Conservation (phyloP, 2,113 vertebrate species). For the Amia ocellicauda region DNA sequence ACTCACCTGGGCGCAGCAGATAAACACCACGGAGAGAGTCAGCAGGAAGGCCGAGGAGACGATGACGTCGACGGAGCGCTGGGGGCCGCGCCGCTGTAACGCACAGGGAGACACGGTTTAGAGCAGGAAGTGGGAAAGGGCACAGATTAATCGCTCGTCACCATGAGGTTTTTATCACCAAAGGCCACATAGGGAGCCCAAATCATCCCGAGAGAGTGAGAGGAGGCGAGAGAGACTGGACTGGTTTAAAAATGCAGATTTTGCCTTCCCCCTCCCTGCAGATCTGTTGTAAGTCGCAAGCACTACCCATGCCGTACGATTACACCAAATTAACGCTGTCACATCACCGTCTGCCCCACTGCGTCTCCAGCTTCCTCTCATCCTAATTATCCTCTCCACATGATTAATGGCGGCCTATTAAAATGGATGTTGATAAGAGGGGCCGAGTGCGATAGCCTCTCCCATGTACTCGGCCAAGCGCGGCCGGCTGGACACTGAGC, state of each 20-base stretch:
- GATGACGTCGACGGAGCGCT: constrained; percentile 95
- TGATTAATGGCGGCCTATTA: neutral
- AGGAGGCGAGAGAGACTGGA: too few relatives aligned
- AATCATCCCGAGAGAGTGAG: too few relatives aligned
- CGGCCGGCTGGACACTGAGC: too few relatives aligned
- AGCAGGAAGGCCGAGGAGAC: constrained; percentile 95
- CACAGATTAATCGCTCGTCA: too few relatives aligned
- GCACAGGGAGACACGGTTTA: neutral
- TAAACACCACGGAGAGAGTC: constrained; percentile 93
- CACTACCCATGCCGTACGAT: neutral
- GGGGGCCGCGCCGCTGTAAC: constrained; percentile 89
- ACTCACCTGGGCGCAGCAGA: constrained; percentile 97
- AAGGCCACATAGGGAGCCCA: too few relatives aligned
- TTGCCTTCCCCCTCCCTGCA: neutral
- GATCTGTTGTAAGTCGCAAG: neutral
- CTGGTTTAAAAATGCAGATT: too few relatives aligned
- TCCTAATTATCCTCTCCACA: neutral
- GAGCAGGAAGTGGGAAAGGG: too few relatives aligned
- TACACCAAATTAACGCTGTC: neutral
- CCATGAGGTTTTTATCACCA: too few relatives aligned
- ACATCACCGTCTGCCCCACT: neutral
- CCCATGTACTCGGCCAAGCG: too few relatives aligned
- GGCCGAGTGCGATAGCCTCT: neutral
- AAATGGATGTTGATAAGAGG: neutral
- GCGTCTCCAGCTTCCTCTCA: neutral